Base-by-base conservation (phyloP, 2,888 invertebrate species). In the Drosophila rellima region DNA sequence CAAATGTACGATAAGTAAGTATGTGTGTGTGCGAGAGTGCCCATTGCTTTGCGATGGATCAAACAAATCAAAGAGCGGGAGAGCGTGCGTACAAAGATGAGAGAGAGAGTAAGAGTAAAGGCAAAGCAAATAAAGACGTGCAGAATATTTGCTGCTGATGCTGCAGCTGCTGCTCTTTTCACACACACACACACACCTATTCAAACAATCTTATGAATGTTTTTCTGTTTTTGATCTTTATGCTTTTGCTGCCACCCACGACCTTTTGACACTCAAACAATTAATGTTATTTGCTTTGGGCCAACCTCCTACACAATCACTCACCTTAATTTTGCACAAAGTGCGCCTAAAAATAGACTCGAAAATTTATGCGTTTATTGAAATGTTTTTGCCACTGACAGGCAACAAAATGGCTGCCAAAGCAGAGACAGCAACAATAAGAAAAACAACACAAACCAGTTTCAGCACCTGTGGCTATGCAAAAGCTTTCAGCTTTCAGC, bases 301-400 rank as follows among this genome's bases (percentile, higher is more conserved):
- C 8, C 15, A 17, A 10, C n/a, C 23, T 18, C 20, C 23, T 26
- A 3, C 20, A 11, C 37, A 42, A 42, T 54, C 13, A 8, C 20
- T 55, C 31, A 18, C 45, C 47, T 15, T 29, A 33, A 45, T 20
- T 47, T 29, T 6, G 39, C 50, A 40, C 35, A 57, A 74, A 65
- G 60, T 65, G 73, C 65, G 71, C 59, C 85, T 74, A 69, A 74
- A 83, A 83, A 84, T 82, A 88, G 80, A 79, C 68, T 66, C 37
- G 7, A 51, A 51, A 80, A 79, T 87, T 84, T 68, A 73, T 71
- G 84, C 64, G 63, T 67, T 78, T 76, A 87, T 84, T 82, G 76
- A 81, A 82, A 79, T 82, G 29, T 50, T 26, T 66, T 71, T 69
- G 74, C 59, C 44, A 31, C 15, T 67, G 76, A 71, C 80, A 70